Conservation (phyloP, 2,113 vertebrate species). For the Zootoca vivipara region DNA sequence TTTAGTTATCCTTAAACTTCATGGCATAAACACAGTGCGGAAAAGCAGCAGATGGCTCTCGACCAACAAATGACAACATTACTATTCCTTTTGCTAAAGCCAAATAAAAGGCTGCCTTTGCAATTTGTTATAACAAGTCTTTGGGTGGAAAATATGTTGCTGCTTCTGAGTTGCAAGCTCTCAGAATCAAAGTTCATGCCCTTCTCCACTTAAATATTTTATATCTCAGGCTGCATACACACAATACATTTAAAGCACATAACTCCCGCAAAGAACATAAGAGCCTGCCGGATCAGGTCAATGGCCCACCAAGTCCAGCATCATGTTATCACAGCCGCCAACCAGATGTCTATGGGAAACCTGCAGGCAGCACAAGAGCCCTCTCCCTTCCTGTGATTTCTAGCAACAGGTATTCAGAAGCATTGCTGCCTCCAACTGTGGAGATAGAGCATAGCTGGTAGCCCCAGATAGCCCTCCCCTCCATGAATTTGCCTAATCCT, state of each 20-base stretch:
- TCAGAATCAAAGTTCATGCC: conserved; percentile 6
- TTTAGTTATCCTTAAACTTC: conserved; percentile 39
- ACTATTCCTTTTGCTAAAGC: not conserved
- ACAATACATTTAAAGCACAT: too few species aligned
- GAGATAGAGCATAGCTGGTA: not conserved
- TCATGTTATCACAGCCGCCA: too few species aligned
- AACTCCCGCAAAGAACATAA: too few species aligned
- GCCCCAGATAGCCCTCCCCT: not conserved
- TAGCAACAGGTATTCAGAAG: not conserved
- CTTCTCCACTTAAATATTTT: not conserved
- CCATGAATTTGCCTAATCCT: not conserved
- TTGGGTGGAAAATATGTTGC: not conserved
- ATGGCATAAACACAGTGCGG: conserved; percentile 2
- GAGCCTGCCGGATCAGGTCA: too few species aligned
- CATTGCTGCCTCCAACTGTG: not conserved
- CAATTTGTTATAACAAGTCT: not conserved
- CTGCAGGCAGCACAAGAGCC: not conserved
- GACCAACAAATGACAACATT: conserved; percentile 7
- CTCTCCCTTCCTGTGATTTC: not conserved
- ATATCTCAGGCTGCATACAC: too few species aligned
- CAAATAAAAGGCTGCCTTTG: not conserved
- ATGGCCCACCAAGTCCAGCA: too few species aligned
- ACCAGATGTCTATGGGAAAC: too few species aligned
- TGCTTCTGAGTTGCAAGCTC: not conserved
- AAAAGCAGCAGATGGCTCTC: not conserved